Base-by-base conservation (phyloP, 2,797 vertebrate species). In the Coregonus sp. region DNA sequence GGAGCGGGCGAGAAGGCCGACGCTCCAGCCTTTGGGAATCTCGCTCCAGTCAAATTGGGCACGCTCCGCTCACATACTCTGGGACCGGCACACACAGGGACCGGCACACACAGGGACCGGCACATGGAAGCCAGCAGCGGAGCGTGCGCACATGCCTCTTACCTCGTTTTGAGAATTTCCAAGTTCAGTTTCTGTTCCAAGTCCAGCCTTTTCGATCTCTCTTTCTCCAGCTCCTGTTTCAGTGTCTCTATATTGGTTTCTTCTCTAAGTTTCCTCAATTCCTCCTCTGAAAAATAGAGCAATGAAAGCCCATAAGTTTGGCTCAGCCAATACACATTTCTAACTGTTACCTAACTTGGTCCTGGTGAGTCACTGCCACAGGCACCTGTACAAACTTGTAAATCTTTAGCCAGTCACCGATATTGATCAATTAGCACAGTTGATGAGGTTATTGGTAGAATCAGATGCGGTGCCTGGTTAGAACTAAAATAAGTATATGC, bases 221-320 rank as follows among this genome's bases (percentile, higher is more conserved):
- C 98, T 70, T 94, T 97, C 85, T 99, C 97, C 82, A 99, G 94
- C 80, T 99, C 97, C 88, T 96, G 97, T 59, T 92, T 95, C 86
- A 99, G 91, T 0, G 84, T 90, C 78, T 99, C 97, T 0, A 96
- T 79, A 0, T 95, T 97, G 9, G 95, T 95, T 85, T 99, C 98
- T 77, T 99, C 98, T 63, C 95, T 87, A 14, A 99, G 92, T 80
- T 98, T 99, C 89, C 93, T 94, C 81, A 99, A 94, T 88, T 99
- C 98, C 86, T 99, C 98, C 93, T 99, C 98, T 99, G 93, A 75
- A 82, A 83, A 81, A 85, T 16, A 40, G 29, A 51, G 25, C 14
- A 65, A 74, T 9, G 3, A 33, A 59, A 68, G 14, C 66, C 12
- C 14, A 35, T 68, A 18, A 68, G 66, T 37, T 59, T 5, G n/a